phyloP scores from a whole-genome alignment of 2,888 invertebrate genomes.

The Laothoe populi region DNA sequence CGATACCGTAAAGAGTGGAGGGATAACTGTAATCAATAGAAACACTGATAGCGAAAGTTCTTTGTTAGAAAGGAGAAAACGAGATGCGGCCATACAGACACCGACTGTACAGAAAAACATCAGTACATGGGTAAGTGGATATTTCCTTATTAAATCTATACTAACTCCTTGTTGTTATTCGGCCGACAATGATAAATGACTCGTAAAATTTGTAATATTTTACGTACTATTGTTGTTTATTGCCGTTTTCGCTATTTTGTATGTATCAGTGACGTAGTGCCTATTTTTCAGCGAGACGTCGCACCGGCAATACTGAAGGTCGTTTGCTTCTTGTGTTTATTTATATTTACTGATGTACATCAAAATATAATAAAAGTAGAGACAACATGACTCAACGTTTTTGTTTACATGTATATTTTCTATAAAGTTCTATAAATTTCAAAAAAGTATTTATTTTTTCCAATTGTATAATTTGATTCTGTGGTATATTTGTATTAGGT shows the following conservation, averaged over 20 bases:
- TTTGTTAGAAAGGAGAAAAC: slow-evolving; percentile 65
- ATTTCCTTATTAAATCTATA: slow-evolving; percentile 62
- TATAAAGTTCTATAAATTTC: no score
- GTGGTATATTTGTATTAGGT: no score
- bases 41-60: slow-evolving; percentile 44
- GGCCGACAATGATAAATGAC: slow-evolving; percentile 44
- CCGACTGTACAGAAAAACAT: slow-evolving; percentile 67
- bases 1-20: slow-evolving; percentile 46
- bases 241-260: slow-evolving; percentile 54
- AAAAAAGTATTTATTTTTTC: neutral
- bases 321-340: slow-evolving; percentile 36
- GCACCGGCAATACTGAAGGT: slow-evolving; percentile 39
- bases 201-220: slow-evolving; percentile 32
- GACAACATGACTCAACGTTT: slow-evolving; percentile 10
- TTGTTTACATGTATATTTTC: neutral
- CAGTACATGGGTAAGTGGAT: slow-evolving; percentile 75
- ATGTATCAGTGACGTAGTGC: slow-evolving; percentile 34
- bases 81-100: slow-evolving; percentile 65
- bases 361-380: slow-evolving; percentile 20
- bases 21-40: slow-evolving; percentile 67
- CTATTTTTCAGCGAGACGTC: slow-evolving; percentile 34
- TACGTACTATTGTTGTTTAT: slow-evolving; percentile 36
- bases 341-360: slow-evolving; percentile 32
- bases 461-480: no score
- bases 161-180: slow-evolving; percentile 56